Evolutionary conservation across 2,113 vertebrate genomes (phyloP).

Genomic region (Pollachius pollachius): DNA sequence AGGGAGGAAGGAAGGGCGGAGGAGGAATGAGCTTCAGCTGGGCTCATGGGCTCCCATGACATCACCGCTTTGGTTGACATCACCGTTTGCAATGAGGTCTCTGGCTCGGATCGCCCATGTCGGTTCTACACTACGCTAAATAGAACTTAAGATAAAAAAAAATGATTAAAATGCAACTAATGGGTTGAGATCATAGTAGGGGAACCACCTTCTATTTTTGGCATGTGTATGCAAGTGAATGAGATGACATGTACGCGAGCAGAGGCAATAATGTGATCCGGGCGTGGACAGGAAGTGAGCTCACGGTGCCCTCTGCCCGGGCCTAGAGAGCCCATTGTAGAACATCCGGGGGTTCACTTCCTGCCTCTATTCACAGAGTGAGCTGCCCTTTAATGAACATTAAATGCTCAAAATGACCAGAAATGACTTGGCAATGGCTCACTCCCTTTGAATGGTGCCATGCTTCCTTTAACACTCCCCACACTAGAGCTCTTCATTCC

Average conservation of each 20-base stretch:
- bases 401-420: constrained; percentile 27
- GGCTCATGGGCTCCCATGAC: no score
- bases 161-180: no score
- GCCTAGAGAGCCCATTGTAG: constrained; percentile 56
- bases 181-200: no score
- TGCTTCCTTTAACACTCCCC: constrained; percentile 9
- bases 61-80: no score
- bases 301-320: constrained; percentile 48
- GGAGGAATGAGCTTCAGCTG: no score
- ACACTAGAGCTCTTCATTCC: constrained; percentile 3
- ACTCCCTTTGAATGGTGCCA: constrained; percentile 10
- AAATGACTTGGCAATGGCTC: constrained; percentile 1
- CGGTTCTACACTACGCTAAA: no score
- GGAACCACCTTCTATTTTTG: no score
- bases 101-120: no score
- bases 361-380: constrained; percentile 42
- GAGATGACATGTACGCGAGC: constrained; percentile 58
- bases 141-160: no score
- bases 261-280: constrained; percentile 18
- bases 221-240: constrained; percentile 4
- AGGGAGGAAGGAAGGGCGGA: background rate
- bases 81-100: no score
- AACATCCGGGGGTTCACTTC: constrained; percentile 63
- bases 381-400: constrained; percentile 48
- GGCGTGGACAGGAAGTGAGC: constrained; percentile 62